phyloP scores from a whole-genome alignment of 1,140 invertebrate genomes.

The Zaprionus ghesquierei region DNA sequence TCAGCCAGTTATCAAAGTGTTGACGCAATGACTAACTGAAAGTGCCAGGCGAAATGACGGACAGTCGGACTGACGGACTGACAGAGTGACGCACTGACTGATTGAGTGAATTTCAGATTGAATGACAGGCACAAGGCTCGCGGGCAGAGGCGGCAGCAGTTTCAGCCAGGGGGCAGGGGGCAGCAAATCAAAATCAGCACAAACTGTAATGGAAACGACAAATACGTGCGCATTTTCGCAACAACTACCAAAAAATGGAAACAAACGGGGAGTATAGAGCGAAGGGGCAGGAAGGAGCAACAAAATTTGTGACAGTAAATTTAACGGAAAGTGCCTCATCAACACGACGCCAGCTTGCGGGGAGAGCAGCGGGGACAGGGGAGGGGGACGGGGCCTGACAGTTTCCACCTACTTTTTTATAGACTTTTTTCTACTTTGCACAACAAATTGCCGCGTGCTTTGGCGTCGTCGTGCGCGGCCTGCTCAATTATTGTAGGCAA shows the following conservation, averaged over 20 bases:
- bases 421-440: not conserved
- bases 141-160: conserved; percentile 18
- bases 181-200: conserved; percentile 80
- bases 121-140: conserved; percentile 53
- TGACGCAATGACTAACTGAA: conserved; percentile 75
- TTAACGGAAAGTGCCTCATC: conserved; percentile 53
- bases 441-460: conserved; percentile 29
- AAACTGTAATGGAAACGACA: conserved; percentile 80
- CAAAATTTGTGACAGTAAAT: conserved; percentile 61
- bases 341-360: conserved; percentile 11
- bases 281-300: not conserved
- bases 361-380: too few relatives aligned
- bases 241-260: not conserved
- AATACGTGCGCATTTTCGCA: conserved; percentile 70
- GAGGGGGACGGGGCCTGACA: not conserved
- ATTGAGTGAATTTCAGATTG: conserved; percentile 79
- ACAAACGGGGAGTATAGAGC: not conserved
- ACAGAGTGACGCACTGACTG: conserved; percentile 53
- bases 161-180: too few relatives aligned
- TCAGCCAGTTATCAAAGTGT: conserved; percentile 54
- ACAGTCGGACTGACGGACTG: conserved; percentile 2
- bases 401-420: conserved; percentile 1
- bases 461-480: conserved; percentile 7
- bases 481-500: conserved; percentile 15
- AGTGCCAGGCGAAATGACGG: conserved; percentile 44